phyloP scores from a whole-genome alignment of 2,888 invertebrate species.

The Caenorhabditis sulstoni region DNA sequence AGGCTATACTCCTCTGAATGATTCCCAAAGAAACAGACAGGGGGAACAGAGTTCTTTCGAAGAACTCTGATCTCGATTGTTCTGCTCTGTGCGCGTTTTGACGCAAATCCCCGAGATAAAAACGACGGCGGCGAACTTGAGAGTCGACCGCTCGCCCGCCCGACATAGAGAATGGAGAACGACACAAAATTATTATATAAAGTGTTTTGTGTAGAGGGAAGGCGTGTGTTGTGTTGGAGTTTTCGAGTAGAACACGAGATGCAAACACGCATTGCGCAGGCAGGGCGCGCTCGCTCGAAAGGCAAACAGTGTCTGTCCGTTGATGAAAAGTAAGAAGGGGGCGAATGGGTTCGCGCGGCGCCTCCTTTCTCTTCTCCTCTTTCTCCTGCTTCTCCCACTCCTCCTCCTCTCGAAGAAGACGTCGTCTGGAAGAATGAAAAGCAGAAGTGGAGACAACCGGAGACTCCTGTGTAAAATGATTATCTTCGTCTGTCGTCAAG shows the following conservation, averaged over 20 bases:
- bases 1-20: too few relatives aligned
- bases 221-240: constrained; percentile 33
- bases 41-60: not conserved
- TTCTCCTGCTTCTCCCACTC: not conserved
- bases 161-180: constrained; percentile 19
- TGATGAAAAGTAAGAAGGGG: not conserved
- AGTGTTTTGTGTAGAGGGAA: constrained; percentile 29
- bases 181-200: constrained; percentile 34
- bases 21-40: not conserved
- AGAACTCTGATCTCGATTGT: not conserved
- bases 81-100: not conserved
- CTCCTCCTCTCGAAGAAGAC: not conserved
- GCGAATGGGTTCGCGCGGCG: not conserved
- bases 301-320: constrained; percentile 39
- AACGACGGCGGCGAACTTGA: constrained; percentile 3
- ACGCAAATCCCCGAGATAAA: constrained; percentile 19
- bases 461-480: constrained; percentile 28
- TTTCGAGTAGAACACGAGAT: constrained; percentile 62
- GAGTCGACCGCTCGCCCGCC: too few relatives aligned
- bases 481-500: constrained; percentile 35
- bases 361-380: constrained; percentile 1
- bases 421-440: not conserved
- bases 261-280: constrained; percentile 52
- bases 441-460: not conserved
- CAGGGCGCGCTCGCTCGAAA: constrained; percentile 38